phyloP scores from a whole-genome alignment of 2,797 vertebrate species.

The Coilia nasus region DNA sequence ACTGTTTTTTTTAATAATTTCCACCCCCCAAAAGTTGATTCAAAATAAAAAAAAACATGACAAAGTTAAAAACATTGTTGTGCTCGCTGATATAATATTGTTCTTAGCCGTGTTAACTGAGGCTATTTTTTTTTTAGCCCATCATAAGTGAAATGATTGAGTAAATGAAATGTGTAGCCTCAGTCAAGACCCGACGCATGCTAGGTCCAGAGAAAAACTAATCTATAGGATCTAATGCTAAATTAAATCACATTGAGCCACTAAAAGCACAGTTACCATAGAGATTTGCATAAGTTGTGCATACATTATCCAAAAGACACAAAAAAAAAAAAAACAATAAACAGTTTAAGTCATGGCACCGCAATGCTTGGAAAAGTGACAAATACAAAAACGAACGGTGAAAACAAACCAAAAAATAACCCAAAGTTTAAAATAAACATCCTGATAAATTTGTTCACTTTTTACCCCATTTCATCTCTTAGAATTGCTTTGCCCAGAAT shows the following conservation, averaged over 20 bases:
- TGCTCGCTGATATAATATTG: slow-evolving; percentile 49
- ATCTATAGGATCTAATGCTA: slow-evolving; percentile 48
- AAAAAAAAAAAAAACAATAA: slow-evolving; percentile 56
- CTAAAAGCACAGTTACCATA: slow-evolving; percentile 59
- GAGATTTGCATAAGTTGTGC: slow-evolving; percentile 52
- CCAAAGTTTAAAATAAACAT: slow-evolving; percentile 57
- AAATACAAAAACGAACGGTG: slow-evolving; percentile 49
- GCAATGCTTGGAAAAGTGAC: slow-evolving; percentile 51
- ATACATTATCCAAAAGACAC: slow-evolving; percentile 56
- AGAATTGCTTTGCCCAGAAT: slow-evolving; percentile 55
- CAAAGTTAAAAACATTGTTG: slow-evolving; percentile 24
- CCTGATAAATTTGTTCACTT: slow-evolving; percentile 54
- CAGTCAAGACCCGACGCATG: slow-evolving; percentile 48
- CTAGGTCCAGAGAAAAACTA: slow-evolving; percentile 41
- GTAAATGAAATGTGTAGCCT: slow-evolving; percentile 45
- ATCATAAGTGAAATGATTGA: slow-evolving; percentile 46
- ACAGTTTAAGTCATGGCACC: slow-evolving; percentile 52
- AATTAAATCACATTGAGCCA: slow-evolving; percentile 52
- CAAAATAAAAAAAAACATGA: background rate
- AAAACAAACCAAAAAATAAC: slow-evolving; percentile 41
- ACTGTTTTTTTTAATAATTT: slow-evolving; percentile 35
- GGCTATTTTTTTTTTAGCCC: slow-evolving; percentile 39
- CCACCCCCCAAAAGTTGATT: slow-evolving; percentile 1
- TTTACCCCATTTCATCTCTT: slow-evolving; percentile 53
- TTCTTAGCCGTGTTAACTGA: slow-evolving; percentile 40